Conservation (phyloP, 2,797 vertebrate genomes). For the Periparus ater region DNA sequence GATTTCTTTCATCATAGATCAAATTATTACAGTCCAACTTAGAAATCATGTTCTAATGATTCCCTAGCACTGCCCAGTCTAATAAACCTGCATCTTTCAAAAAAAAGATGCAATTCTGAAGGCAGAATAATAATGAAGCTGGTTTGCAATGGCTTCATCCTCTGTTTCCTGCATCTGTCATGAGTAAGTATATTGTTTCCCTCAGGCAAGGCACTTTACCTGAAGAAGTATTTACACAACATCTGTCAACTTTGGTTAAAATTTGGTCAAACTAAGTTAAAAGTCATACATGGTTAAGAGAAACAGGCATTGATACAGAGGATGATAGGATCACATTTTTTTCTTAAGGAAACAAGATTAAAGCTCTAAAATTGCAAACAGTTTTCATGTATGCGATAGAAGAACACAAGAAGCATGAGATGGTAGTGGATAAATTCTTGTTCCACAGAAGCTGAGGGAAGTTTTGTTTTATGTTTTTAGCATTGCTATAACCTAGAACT, state of each 20-base stretch:
- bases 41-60: not conserved
- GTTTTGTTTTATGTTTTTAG: not conserved
- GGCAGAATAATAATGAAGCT: not conserved
- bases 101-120: not conserved
- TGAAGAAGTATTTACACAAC: slow-evolving; percentile 41
- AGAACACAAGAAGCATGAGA: not conserved
- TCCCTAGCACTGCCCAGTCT: not conserved
- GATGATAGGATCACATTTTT: not conserved
- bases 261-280: slow-evolving; percentile 8
- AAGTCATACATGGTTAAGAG: not conserved
- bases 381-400: not conserved
- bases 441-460: not conserved
- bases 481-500: not conserved
- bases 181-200: not conserved
- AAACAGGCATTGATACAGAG: not conserved
- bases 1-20: not conserved
- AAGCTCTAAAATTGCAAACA: not conserved
- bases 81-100: not conserved
- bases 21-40: not conserved
- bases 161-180: not conserved
- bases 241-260: slow-evolving; percentile 31
- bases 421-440: not conserved
- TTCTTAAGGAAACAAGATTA: not conserved
- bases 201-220: slow-evolving; percentile 16
- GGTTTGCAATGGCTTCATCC: not conserved